Evolutionary conservation across 53 echinoderm and acorn worm genomes (phyloP), one percentile per base, ranked within the genome.

Genomic region (Holothuria scabra): DNA sequence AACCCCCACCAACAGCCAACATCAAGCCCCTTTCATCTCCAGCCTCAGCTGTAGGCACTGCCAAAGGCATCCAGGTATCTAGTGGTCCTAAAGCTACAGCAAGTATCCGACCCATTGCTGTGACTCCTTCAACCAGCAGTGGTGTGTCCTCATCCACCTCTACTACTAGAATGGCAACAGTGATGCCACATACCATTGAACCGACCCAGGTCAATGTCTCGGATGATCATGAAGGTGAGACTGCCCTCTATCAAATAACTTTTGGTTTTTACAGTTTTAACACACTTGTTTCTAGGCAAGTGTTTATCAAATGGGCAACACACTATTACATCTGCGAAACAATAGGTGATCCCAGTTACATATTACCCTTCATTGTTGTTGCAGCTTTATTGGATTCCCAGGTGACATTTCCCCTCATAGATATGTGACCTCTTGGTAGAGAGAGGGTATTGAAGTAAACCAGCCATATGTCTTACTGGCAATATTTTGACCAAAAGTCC

Each of bases 21-120:
- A 97, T 97, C 74, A 94, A 94, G 58, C 97, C 97, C 48, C 90
- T 94, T 83, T 92, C 97, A 14, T 93, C 95, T 1, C 95, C 95
- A 1, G 91, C 93, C 5, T 85, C 91, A 6, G 84, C 95, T 1
- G 95, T 95, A 35, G 90, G 90, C 32, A 83, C 86, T 25, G 76
- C 97, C 65, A 97, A 97, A 60, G 65, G 88, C 34, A 82, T 94
- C 49, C 84, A 66, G 11, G 83, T 88, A 24, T 86, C 91, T 14
- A 71, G 79, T 29, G 86, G 91, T 26, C 83, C 76, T 38, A 82
- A 85, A 48, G 82, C 82, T 9, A 97, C 97, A 1, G 97, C 97
- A 85, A 97, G 97, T 76, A 93, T 97, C 74, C 88, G 97, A 13
- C 97, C 97, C 64, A 97, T 97, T 25, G 94, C 97, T 0, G 95